These are phyloP conservation scores for Alligator sinensis DNA, from an alignment of 2,113 vertebrate species.

Conservation along the genomic window DNA sequence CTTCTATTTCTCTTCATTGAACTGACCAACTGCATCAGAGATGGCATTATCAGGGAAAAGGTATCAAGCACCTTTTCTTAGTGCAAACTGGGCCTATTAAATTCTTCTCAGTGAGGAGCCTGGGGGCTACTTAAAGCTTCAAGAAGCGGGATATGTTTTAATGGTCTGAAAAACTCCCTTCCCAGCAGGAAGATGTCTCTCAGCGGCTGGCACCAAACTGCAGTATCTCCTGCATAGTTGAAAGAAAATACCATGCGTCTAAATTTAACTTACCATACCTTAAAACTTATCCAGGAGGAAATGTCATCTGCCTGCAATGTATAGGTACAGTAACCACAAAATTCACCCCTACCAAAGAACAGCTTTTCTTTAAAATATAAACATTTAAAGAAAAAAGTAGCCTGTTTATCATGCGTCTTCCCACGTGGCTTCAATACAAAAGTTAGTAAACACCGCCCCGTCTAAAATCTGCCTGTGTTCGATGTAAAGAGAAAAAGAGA, in stretches of 20 bases:
- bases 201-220: background rate
- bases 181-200: constrained; percentile 25
- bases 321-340: constrained; percentile 29
- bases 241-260: constrained; percentile 32
- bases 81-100: background rate
- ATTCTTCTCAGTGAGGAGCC: background rate
- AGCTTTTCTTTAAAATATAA: background rate
- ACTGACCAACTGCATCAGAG: background rate
- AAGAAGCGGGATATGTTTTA: background rate
- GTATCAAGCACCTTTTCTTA: background rate
- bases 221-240: constrained; percentile 13
- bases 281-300: constrained; percentile 6
- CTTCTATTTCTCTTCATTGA: background rate
- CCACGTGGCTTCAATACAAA: background rate
- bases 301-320: background rate
- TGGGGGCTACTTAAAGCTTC: background rate
- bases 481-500: constrained; percentile 17
- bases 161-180: background rate
- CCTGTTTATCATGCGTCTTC: background rate
- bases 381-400: no score
- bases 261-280: constrained; percentile 54
- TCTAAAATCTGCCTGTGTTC: constrained; percentile 18
- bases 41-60: background rate
- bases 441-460: background rate
- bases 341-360: background rate